Evolutionary conservation across 2,888 invertebrate species (phyloP).

Genomic region (Andrena dorsata): DNA sequence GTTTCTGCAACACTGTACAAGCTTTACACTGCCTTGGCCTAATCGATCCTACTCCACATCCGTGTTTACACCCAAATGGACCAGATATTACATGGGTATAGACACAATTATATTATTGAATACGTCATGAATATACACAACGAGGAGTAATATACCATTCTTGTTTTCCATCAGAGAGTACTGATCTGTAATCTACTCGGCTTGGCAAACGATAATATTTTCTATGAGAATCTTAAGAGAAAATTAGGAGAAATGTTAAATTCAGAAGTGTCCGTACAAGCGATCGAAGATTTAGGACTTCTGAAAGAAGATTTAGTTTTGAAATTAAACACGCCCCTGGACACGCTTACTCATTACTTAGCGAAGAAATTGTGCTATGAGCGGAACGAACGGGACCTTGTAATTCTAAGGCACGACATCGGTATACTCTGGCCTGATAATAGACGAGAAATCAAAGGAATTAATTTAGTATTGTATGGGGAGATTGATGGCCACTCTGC

Average conservation of each 20-base stretch:
- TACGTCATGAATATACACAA: too few species aligned
- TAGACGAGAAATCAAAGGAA: conserved; percentile 91
- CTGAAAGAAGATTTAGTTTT: conserved; percentile 93
- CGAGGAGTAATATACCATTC: neutral
- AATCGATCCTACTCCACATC: conserved; percentile 93
- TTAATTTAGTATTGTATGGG: conserved; percentile 96
- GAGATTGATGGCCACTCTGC: conserved; percentile 94
- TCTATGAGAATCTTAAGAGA: conserved; percentile 96
- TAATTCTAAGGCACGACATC: conserved; percentile 97
- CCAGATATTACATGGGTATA: conserved; percentile 98
- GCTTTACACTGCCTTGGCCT: conserved; percentile 95
- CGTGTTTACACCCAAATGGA: conserved; percentile 96
- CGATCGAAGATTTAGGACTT: conserved; percentile 94
- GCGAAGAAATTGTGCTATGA: conserved; percentile 92
- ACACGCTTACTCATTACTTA: conserved; percentile 96
- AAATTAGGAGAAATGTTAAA: conserved; percentile 93
- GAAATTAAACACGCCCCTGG: conserved; percentile 94
- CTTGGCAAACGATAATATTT: conserved; percentile 93
- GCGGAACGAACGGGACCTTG: conserved; percentile 94
- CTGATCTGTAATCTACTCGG: conserved; percentile 95
- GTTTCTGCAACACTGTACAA: conserved; percentile 95
- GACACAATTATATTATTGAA: too few species aligned
- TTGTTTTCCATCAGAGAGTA: conserved; percentile 88
- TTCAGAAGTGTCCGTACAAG: conserved; percentile 89
- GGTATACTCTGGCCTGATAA: conserved; percentile 97